phyloP scores from a whole-genome alignment of 1,140 invertebrate genomes.

The Callitettix versicolor region DNA sequence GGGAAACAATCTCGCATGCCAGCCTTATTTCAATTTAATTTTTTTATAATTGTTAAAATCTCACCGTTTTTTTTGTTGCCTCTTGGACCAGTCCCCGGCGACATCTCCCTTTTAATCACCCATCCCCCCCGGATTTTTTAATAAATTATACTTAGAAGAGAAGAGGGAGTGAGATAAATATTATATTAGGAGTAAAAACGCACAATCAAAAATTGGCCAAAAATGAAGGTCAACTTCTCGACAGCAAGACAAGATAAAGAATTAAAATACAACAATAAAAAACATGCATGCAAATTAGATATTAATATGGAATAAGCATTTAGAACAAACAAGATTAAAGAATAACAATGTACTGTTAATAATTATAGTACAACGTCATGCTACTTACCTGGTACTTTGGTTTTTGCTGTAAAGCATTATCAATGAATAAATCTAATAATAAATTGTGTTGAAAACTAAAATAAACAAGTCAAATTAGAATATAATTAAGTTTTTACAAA shows the following conservation, averaged over 20 bases:
- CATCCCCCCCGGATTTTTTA: no score
- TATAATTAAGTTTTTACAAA: no score
- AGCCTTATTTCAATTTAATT: no score
- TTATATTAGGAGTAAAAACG: constrained; percentile 29
- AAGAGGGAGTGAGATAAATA: constrained; percentile 16
- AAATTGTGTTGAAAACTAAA: no score
- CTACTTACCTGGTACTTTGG: neutral
- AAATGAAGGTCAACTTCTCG: constrained; percentile 88
- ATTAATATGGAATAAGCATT: constrained; percentile 30
- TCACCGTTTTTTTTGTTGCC: no score
- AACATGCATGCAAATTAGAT: constrained; percentile 17
- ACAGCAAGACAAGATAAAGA: constrained; percentile 44
- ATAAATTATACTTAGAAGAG: constrained; percentile 30
- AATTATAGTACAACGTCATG: neutral
- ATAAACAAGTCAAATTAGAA: no score
- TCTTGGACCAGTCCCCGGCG: no score
- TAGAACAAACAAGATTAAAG: constrained; percentile 22
- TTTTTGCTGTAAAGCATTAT: no score
- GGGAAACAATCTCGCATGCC: constrained; percentile 11
- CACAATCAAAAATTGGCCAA: constrained; percentile 61
- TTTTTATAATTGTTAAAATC: no score
- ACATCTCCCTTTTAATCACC: no score
- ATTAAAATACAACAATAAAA: constrained; percentile 21
- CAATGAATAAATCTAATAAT: no score
- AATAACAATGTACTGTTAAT: neutral